phyloP scores from a whole-genome alignment of 2,113 vertebrate species.

The Tringa solitaria region DNA sequence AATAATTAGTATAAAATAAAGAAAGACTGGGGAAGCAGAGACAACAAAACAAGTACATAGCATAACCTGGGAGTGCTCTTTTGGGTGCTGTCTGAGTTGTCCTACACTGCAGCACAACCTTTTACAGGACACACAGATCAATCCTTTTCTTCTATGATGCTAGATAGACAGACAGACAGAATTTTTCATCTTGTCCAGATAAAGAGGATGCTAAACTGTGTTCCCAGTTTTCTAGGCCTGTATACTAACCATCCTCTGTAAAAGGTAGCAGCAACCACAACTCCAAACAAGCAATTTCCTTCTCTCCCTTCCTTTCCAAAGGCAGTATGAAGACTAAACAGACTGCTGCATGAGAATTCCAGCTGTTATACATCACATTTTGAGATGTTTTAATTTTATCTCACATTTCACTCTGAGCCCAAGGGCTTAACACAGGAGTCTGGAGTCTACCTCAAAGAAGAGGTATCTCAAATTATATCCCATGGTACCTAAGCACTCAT shows the following conservation, averaged over 20 bases:
- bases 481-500: neutral
- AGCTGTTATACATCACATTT: neutral
- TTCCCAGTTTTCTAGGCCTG: neutral
- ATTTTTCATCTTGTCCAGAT: neutral
- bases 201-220: neutral
- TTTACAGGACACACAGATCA: neutral
- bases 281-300: neutral
- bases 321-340: neutral
- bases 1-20: neutral
- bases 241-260: fast-evolving
- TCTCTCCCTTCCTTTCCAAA: neutral
- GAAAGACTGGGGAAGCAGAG: neutral
- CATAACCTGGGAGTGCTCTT: neutral
- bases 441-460: neutral
- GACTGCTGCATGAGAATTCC: neutral
- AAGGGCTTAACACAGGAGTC: neutral
- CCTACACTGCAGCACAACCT: neutral
- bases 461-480: neutral
- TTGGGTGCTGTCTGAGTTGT: neutral
- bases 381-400: neutral
- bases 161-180: neutral
- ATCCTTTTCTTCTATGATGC: neutral
- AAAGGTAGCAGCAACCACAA: neutral
- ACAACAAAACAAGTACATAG: neutral
- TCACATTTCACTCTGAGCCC: neutral